Conservation (phyloP, 2,888 invertebrate genomes). For the Periphyllus acericola region DNA sequence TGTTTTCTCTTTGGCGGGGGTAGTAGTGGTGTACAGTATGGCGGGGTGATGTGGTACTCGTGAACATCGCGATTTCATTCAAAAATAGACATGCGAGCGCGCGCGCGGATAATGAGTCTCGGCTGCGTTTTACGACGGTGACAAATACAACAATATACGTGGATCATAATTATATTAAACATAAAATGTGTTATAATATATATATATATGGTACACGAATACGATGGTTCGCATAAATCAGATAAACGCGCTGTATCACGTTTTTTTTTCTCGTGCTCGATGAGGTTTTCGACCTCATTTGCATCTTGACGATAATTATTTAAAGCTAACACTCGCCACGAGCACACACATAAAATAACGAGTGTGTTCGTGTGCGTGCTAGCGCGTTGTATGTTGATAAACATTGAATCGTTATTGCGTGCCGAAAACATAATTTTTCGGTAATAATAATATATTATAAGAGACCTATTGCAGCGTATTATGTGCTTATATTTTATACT, state of each 20-base stretch:
- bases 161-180: slow-evolving; percentile 30
- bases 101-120: background rate
- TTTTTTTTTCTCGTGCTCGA: background rate
- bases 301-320: slow-evolving; percentile 45
- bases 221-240: slow-evolving; percentile 40
- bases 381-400: background rate
- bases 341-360: background rate
- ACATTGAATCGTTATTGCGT: slow-evolving; percentile 25
- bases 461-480: background rate
- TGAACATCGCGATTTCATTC: background rate
- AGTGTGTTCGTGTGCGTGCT: background rate
- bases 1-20: too few species aligned
- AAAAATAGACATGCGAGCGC: background rate
- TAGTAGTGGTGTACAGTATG: background rate
- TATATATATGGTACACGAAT: slow-evolving; percentile 1
- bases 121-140: background rate
- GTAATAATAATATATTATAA: slow-evolving; percentile 15
- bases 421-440: slow-evolving; percentile 41
- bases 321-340: slow-evolving; percentile 13
- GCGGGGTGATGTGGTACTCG: background rate
- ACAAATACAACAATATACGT: slow-evolving; percentile 23
- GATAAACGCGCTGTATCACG: slow-evolving; percentile 44
- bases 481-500: background rate
- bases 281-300: slow-evolving; percentile 56
- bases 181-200: background rate